phyloP scores from a whole-genome alignment of 2,888 invertebrate genomes.

The Biston betularia region DNA sequence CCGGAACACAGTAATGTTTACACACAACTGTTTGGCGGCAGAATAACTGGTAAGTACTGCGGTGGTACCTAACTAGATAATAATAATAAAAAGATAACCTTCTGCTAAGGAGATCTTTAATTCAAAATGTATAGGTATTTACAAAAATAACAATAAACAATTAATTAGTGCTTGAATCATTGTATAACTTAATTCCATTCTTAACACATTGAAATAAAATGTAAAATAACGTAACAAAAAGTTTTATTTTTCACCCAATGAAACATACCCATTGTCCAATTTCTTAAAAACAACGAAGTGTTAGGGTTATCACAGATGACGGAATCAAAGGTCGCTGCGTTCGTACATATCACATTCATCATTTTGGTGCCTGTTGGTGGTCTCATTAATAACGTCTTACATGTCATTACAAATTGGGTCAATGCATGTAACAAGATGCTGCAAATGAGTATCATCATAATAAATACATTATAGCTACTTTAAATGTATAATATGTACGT shows the following conservation, averaged over 20 bases:
- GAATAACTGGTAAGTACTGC: no score
- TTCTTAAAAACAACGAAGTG: conserved; percentile 15
- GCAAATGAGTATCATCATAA: conserved; percentile 19
- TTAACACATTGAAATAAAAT: not conserved
- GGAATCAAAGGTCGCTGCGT: conserved; percentile 22
- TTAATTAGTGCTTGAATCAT: no score
- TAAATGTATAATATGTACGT: not conserved
- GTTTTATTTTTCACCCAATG: not conserved
- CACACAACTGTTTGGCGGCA: no score
- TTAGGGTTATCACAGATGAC: conserved; percentile 25
- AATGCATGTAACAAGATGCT: conserved; percentile 25
- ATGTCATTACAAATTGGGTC: conserved; percentile 33
- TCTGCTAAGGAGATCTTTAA: no score
- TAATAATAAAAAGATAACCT: no score
- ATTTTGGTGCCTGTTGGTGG: conserved; percentile 27
- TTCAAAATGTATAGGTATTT: no score
- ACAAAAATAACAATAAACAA: no score
- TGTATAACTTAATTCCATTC: no score
- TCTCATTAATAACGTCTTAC: conserved; percentile 35
- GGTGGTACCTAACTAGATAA: no score
- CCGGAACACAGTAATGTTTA: no score
- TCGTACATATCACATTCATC: conserved; percentile 29
- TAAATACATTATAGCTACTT: not conserved
- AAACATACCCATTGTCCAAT: conserved; percentile 16
- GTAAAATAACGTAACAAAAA: not conserved